Evolutionary conservation across 2,888 invertebrate genomes (phyloP).

Genomic region (Pyrgus malvae): DNA sequence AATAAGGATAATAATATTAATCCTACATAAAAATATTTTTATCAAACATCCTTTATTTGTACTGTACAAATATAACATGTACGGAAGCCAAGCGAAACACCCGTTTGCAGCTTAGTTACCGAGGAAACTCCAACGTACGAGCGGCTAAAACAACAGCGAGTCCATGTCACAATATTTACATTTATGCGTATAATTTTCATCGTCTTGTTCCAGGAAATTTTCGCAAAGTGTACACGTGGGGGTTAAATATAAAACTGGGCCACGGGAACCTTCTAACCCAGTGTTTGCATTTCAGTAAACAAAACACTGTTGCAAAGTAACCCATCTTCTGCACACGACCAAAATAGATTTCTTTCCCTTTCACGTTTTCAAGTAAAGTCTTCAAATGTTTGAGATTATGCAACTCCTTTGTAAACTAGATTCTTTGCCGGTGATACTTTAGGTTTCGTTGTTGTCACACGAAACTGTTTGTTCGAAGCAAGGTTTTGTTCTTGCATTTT

Average conservation of each 20-base stretch:
- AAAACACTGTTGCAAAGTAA: conserved; percentile 24
- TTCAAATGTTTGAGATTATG: neutral
- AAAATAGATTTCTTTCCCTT: conserved; percentile 18
- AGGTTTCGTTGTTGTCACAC: neutral
- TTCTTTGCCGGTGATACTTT: neutral
- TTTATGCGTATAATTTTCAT: conserved; percentile 21
- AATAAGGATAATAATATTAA: too few relatives aligned
- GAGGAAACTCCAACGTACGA: neutral
- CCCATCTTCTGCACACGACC: conserved; percentile 9
- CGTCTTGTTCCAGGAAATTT: conserved; percentile 15
- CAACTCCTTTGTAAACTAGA: conserved; percentile 5
- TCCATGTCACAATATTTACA: conserved; percentile 21
- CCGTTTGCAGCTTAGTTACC: neutral
- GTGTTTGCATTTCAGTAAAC: conserved; percentile 14
- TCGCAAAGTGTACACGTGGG: conserved; percentile 18
- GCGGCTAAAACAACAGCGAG: conserved; percentile 11
- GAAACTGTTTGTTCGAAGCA: neutral
- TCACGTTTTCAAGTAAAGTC: neutral
- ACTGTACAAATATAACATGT: too few relatives aligned
- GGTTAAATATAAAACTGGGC: conserved; percentile 24
- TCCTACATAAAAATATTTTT: too few relatives aligned
- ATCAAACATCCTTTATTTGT: too few relatives aligned
- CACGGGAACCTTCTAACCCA: conserved; percentile 18
- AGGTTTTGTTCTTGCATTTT: neutral
- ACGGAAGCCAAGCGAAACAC: neutral